Evolutionary conservation across 1,140 invertebrate genomes (phyloP), one percentile per base, ranked within the genome.

Genomic region (Scaptomyza hsui): DNA sequence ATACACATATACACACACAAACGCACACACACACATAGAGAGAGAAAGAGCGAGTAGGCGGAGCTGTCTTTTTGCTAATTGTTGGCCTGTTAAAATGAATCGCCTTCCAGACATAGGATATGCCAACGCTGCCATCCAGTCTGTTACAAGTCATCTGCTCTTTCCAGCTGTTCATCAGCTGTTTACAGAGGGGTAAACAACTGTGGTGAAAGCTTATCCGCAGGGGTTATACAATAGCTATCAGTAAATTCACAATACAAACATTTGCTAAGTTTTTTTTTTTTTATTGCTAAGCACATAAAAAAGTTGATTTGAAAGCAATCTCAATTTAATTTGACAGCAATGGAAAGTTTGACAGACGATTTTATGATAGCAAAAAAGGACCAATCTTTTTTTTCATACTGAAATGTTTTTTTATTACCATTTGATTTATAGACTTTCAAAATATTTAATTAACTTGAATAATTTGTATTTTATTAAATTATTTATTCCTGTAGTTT

Each of bases 81-180:
- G 61, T 60, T 78, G 56, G 53, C 39, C 68, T 62, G 57, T 62
- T 61, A 71, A 53, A 78, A 88, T 81, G 82, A 86, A 86, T 63
- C 6, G 47, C 41, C 37, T 72, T 69, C 69, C 52, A 47, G 32
- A 4, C 32, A 10, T 68, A 77, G 74, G 74, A 77, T 37, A 72
- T 55, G 39, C 26, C 24, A 51, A n/a, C 18, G 12, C 26, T 9
- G 7, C 3, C 13, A 72, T 88, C 78, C 82, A 73, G 77, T 55
- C 44, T 61, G 56, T 48, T 39, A 35, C 41, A 32, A 55, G 45
- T 12, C 64, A 78, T 53, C 47, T 61, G 55, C 42, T 62, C 42
- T 26, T 86, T 88, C 81, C 82, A 88, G 62, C 52, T 49, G 53
- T 76, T 80, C 73, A 71, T 80, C 81, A 86, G 82, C 81, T 86